Base-by-base conservation (phyloP, 2,797 vertebrate species). In the Halcyon chelicuti region DNA sequence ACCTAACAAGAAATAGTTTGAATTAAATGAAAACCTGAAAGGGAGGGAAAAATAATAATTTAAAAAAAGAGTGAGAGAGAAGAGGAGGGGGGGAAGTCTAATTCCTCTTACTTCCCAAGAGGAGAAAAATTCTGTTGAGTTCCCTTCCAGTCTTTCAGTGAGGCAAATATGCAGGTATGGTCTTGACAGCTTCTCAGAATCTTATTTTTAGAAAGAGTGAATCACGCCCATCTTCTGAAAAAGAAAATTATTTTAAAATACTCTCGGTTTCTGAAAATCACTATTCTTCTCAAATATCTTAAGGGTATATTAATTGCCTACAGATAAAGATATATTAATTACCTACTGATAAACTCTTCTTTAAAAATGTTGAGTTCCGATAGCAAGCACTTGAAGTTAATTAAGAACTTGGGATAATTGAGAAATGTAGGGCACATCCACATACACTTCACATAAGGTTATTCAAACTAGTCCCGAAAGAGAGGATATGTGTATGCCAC, bases 311-410 rank as follows among this genome's bases (percentile, higher is more conserved):
- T 95, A 96, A 91, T 95, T 96, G 93, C 88, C 66, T 80, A 68
- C 91, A 96, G 87, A 87, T 95, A 96, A 91, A 95, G 92, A 96
- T 92, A 93, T 95, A 97, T 88, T 95, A 94, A 95, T 95, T 95
- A 90, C 76, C 74, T 86, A 93, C 88, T 92, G 93, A 96, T 93
- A 97, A 95, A 94, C 31, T 78, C 94, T 77, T 92, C 70, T 93
- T 96, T 94, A 78, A 93, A 95, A 95, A 93, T 44, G 83, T 88
- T 94, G 83, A 91, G 70, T 95, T 96, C 92, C 39, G 71, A 95
- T 94, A 93, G 88, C 86, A 94, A 90, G 73, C 90, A 90, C 94
- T 96, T 90, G 79, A 96, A 95, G 65, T 92, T 94, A 94, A 96
- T 96, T 95, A 95, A 96, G 90, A 96, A 95, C 86, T 95, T 90